Conservation (phyloP, 1,140 invertebrate species). For the Calliopsis andreniformis region DNA sequence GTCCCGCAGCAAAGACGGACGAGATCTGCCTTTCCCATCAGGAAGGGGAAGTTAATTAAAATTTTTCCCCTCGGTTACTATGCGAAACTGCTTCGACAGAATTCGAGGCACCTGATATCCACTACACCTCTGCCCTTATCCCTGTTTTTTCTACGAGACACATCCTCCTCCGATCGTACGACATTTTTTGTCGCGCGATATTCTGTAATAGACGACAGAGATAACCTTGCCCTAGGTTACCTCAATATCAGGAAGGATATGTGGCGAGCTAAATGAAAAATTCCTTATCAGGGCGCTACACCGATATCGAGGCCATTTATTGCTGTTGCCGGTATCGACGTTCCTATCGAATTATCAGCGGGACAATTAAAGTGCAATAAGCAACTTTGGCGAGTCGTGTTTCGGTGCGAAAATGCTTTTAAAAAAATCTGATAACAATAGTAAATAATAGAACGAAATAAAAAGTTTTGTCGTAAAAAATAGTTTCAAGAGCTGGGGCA, state of each 20-base stretch:
- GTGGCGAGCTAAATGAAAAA: conserved; percentile 34
- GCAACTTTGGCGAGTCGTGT: not conserved
- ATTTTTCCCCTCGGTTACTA: too few species aligned
- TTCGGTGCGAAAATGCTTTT: not conserved
- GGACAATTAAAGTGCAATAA: conserved; percentile 38
- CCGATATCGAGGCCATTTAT: conserved; percentile 40
- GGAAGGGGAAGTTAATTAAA: too few species aligned
- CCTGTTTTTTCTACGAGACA: too few species aligned
- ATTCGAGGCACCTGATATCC: too few species aligned
- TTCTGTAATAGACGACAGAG: conserved; percentile 11
- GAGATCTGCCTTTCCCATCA: too few species aligned
- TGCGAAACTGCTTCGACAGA: too few species aligned
- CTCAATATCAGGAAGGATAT: not conserved
- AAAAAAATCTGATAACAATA: not conserved
- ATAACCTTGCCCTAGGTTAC: conserved; percentile 9
- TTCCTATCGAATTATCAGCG: conserved; percentile 26
- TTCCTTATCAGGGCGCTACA: conserved; percentile 18
- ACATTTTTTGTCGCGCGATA: not conserved
- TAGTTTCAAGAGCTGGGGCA: too few species aligned
- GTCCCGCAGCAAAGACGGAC: too few species aligned
- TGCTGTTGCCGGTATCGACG: conserved; percentile 20
- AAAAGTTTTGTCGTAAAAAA: too few species aligned
- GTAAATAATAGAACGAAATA: too few species aligned
- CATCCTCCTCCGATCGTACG: not conserved
- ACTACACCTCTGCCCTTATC: not conserved